These are phyloP conservation scores for Drosophila rhopaloa DNA, from an alignment of 1,140 invertebrate species.

Conservation along the genomic window DNA sequence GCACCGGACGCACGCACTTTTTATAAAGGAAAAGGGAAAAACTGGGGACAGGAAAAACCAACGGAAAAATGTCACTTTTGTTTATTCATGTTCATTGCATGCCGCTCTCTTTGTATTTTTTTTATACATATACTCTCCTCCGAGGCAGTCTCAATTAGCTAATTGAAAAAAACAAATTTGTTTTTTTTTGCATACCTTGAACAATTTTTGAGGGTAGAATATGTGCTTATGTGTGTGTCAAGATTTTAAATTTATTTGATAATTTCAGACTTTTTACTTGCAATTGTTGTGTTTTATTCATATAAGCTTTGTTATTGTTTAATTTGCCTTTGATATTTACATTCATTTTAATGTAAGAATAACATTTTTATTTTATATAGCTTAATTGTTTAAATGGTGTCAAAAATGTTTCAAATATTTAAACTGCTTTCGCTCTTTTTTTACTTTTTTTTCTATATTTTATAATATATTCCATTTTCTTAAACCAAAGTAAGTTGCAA, in stretches of 20 bases:
- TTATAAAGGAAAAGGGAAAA: conserved; percentile 1
- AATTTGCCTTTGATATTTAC: too few species aligned
- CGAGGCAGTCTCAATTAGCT: conserved; percentile 23
- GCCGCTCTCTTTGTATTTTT: conserved; percentile 28
- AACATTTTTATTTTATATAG: too few species aligned
- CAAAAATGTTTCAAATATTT: too few species aligned
- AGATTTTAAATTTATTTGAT: background rate
- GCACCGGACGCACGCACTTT: conserved; percentile 52
- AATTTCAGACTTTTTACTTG: too few species aligned
- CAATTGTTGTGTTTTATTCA: too few species aligned
- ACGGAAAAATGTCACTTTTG: conserved; percentile 50
- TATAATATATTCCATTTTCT: background rate
- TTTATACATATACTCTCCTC: conserved; percentile 15
- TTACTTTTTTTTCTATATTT: background rate
- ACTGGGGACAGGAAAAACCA: conserved; percentile 12
- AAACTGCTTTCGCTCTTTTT: too few species aligned
- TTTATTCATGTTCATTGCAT: conserved; percentile 51
- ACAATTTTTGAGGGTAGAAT: background rate
- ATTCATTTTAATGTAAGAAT: too few species aligned
- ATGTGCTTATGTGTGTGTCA: background rate
- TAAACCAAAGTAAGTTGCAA: too few species aligned
- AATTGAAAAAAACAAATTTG: conserved; percentile 3
- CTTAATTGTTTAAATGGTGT: too few species aligned
- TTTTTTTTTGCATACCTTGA: background rate
- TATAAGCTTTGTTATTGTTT: too few species aligned